These are phyloP conservation scores for Scomber japonicus DNA, from an alignment of 2,113 vertebrate genomes.

Conservation along the genomic window DNA sequence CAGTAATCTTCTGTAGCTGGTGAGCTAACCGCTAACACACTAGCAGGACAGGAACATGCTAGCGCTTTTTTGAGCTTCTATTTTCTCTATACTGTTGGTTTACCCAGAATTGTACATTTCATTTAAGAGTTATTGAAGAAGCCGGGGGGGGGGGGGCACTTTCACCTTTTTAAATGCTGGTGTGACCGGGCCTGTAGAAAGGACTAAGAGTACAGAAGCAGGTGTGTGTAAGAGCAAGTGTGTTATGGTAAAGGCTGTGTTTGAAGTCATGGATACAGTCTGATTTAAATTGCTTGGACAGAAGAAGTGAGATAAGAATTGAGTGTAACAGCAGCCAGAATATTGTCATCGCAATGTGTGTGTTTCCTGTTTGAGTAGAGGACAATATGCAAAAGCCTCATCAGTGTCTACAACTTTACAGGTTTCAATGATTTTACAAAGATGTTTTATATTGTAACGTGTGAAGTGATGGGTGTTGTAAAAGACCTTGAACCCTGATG, in stretches of 20 bases:
- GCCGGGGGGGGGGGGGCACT: neutral
- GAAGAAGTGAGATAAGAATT: neutral
- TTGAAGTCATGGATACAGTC: slow-evolving; percentile 5
- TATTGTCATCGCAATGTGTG: slow-evolving; percentile 12
- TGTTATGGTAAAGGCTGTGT: neutral
- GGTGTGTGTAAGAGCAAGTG: slow-evolving; percentile 17
- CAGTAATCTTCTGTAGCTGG: neutral
- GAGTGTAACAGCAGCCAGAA: neutral
- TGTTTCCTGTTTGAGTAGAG: slow-evolving; percentile 37
- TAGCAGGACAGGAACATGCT: neutral
- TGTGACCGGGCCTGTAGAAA: slow-evolving; percentile 6
- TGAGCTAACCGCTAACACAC: no score
- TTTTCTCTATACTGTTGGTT: neutral
- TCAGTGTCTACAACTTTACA: slow-evolving; percentile 44
- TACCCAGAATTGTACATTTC: neutral
- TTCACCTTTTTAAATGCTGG: neutral
- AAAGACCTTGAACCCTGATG: slow-evolving; percentile 34
- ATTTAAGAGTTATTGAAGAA: neutral
- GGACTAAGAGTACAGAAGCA: rapidly evolving
- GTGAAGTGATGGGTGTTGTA: slow-evolving; percentile 60
- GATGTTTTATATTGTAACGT: slow-evolving; percentile 69
- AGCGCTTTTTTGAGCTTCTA: neutral
- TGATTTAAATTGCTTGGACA: neutral
- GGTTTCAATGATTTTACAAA: slow-evolving; percentile 41
- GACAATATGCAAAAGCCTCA: slow-evolving; percentile 59